Conservation (phyloP, 2,113 vertebrate species). For the Malurus alboscapulatus region DNA sequence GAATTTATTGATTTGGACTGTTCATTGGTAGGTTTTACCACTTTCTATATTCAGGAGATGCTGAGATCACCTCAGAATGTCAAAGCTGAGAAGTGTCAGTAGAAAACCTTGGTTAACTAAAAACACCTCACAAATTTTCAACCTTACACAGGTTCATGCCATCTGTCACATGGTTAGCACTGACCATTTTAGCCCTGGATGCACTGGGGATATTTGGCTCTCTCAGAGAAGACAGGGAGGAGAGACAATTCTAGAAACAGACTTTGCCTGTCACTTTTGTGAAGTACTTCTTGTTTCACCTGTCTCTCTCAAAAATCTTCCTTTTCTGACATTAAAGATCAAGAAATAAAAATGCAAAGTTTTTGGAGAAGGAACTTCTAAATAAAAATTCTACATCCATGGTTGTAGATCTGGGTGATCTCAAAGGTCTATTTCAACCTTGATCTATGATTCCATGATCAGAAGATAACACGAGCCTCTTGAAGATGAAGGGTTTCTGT, state of each 20-base stretch:
- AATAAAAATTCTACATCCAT: background rate
- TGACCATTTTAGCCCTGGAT: background rate
- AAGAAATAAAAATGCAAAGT: background rate
- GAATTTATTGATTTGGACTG: background rate
- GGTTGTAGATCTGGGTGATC: background rate
- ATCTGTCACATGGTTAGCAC: accelerated
- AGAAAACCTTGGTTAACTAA: background rate
- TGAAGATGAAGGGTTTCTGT: background rate
- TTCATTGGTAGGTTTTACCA: background rate
- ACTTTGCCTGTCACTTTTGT: background rate
- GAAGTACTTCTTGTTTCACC: background rate
- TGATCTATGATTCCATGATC: background rate
- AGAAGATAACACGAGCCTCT: background rate
- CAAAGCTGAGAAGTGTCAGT: background rate
- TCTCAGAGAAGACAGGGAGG: background rate
- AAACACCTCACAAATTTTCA: background rate
- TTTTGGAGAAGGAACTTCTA: background rate
- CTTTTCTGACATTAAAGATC: background rate
- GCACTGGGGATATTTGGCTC: background rate
- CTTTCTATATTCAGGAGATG: background rate
- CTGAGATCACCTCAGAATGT: background rate
- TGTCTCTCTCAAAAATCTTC: background rate
- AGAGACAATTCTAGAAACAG: background rate
- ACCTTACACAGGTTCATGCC: background rate
- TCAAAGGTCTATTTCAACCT: background rate